Evolutionary conservation across 2,113 vertebrate genomes (phyloP).

Genomic region (Boleophthalmus pectinirostris): DNA sequence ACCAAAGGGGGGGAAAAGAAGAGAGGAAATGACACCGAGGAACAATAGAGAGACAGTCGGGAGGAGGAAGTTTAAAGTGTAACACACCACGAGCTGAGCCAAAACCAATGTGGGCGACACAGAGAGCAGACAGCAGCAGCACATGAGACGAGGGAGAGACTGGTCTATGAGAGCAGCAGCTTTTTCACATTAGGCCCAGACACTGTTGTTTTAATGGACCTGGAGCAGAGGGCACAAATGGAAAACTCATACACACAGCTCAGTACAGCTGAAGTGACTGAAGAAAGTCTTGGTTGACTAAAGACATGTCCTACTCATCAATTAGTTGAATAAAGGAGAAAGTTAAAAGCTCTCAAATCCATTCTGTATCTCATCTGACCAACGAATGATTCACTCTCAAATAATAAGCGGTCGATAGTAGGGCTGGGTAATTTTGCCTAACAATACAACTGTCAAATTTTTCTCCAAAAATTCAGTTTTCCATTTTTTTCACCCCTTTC

Average conservation of each 20-base stretch:
- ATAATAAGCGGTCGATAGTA: too few species aligned
- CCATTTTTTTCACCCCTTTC: too few species aligned
- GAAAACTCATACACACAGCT: background rate
- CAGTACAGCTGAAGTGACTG: too few species aligned
- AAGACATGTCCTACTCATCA: too few species aligned
- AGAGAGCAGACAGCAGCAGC: background rate
- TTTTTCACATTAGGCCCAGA: constrained; percentile 9
- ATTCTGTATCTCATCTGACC: too few species aligned
- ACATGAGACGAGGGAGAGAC: background rate
- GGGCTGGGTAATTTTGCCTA: too few species aligned
- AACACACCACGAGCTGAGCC: constrained; percentile 42
- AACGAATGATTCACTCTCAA: too few species aligned
- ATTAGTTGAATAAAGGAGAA: too few species aligned
- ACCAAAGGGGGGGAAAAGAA: constrained; percentile 51
- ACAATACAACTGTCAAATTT: too few species aligned
- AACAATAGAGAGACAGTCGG: constrained; percentile 62
- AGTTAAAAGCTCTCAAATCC: too few species aligned
- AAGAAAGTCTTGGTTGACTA: too few species aligned
- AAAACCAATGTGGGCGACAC: constrained; percentile 17
- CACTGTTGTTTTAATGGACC: background rate
- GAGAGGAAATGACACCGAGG: constrained; percentile 56
- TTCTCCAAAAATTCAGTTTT: too few species aligned
- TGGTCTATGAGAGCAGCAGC: constrained; percentile 9
- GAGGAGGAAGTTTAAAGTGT: constrained; percentile 53
- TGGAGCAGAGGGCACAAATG: background rate